A percentile compares a stretch with the other conserved stretches of the same genome.
Evolutionary conservation across 1,140 invertebrate species (phyloP).

Genomic region (Nixonia krombeini): DNA sequence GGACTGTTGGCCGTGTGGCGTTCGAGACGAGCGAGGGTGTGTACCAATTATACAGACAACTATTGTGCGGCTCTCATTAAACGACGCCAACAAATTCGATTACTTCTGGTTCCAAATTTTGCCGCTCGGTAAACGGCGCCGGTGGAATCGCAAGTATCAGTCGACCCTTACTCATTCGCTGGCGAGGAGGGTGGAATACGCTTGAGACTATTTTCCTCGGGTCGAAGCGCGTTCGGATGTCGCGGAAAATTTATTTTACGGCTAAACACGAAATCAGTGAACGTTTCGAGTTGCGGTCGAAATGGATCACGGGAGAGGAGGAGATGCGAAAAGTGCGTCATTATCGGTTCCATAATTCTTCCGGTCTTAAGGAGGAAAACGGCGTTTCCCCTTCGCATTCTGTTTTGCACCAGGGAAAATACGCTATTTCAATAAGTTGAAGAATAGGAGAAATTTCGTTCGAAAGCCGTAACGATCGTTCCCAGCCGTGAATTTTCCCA

Average conservation of each 20-base stretch:
- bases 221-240: constrained; percentile 54
- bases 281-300: constrained; percentile 61
- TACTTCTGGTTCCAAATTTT: constrained; percentile 69
- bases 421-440: too few species aligned
- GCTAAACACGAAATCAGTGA: constrained; percentile 71
- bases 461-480: too few species aligned
- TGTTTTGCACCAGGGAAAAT: too few species aligned
- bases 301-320: constrained; percentile 9
- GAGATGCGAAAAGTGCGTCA: constrained; percentile 3
- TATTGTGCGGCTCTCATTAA: constrained; percentile 70
- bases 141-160: constrained; percentile 52
- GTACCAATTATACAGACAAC: constrained; percentile 70
- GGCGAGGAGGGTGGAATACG: constrained; percentile 52
- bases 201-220: constrained; percentile 64
- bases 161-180: constrained; percentile 46
- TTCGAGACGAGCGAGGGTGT: constrained; percentile 48
- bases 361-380: neutral
- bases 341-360: constrained; percentile 21
- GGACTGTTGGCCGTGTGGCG: constrained; percentile 33
- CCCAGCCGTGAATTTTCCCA: too few species aligned
- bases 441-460: too few species aligned
- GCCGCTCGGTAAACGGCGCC: constrained; percentile 58
- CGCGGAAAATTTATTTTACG: constrained; percentile 68
- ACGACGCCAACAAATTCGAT: constrained; percentile 71
- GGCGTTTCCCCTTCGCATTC: too few species aligned